Evolutionary conservation across 92 coral and sea anemone genomes (phyloP).

Genomic region (Micromussa lordhowensis): DNA sequence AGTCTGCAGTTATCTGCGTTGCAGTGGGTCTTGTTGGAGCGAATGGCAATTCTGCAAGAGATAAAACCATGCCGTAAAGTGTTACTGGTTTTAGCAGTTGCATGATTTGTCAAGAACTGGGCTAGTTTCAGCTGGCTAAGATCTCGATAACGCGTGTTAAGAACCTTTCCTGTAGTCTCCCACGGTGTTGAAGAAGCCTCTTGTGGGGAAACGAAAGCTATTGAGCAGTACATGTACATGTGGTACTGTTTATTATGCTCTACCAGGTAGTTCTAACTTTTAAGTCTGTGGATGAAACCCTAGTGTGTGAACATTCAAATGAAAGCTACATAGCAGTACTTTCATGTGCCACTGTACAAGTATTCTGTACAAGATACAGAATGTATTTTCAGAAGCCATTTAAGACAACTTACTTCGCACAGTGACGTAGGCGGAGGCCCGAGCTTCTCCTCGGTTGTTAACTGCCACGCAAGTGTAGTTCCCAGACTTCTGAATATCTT

Average conservation of each 20-base stretch:
- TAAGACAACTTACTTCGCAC: conserved; percentile 73
- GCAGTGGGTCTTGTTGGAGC: conserved; percentile 78
- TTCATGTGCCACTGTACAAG: no score
- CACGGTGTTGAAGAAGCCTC: no score
- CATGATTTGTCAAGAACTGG: not conserved
- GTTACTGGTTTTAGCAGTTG: not conserved
- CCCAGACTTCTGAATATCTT: conserved; percentile 73
- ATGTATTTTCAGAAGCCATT: not conserved
- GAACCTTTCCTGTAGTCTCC: no score
- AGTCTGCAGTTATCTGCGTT: conserved; percentile 60
- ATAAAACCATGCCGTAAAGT: not conserved
- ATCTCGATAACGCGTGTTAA: not conserved
- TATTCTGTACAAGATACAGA: no score
- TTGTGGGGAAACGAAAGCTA: not conserved
- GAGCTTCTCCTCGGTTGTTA: conserved; percentile 63
- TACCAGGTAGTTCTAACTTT: not conserved
- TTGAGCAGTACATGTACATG: not conserved
- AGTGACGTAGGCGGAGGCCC: conserved; percentile 78
- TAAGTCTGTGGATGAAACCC: no score
- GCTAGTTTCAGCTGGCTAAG: not conserved
- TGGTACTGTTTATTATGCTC: not conserved
- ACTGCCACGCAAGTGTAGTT: conserved; percentile 82
- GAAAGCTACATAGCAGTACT: not conserved
- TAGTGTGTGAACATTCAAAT: not conserved
- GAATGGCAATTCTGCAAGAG: conserved; percentile 76